These are phyloP conservation scores for Falco berigora DNA, from an alignment of 2,797 vertebrate species.

Conservation along the genomic window DNA sequence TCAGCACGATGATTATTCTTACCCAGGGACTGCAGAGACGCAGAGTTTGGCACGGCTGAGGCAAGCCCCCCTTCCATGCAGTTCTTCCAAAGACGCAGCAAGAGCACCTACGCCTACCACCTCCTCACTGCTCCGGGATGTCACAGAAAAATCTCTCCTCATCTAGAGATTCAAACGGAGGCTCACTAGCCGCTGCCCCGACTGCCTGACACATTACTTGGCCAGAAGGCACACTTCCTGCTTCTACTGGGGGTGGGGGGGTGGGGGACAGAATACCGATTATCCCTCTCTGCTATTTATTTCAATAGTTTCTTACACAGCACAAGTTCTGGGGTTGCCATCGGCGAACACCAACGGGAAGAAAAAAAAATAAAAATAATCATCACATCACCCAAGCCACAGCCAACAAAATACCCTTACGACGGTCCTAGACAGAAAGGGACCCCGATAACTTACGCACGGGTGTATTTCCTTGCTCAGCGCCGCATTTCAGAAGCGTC, in stretches of 20 bases:
- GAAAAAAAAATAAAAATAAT: no score
- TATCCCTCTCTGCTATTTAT: neutral
- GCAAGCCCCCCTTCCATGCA: neutral
- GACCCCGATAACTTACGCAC: neutral
- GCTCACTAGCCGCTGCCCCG: neutral
- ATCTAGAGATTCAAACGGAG: accelerated
- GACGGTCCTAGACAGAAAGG: neutral
- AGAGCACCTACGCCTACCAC: neutral
- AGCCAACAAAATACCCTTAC: neutral
- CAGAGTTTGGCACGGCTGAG: neutral
- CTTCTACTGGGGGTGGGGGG: neutral
- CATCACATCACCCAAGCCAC: neutral
- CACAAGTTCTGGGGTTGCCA: neutral
- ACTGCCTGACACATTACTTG: accelerated
- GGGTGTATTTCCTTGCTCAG: neutral
- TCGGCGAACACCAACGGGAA: accelerated
- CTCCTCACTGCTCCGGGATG: accelerated
- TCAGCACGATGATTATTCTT: accelerated
- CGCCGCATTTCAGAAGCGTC: neutral
- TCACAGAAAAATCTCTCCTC: neutral
- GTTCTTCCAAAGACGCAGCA: neutral
- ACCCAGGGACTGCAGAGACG: neutral
- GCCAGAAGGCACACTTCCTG: neutral
- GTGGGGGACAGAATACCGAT: no score
- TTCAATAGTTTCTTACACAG: neutral